Evolutionary conservation across 2,888 invertebrate species (phyloP).

Genomic region (Pseudeuparius sepicola): DNA sequence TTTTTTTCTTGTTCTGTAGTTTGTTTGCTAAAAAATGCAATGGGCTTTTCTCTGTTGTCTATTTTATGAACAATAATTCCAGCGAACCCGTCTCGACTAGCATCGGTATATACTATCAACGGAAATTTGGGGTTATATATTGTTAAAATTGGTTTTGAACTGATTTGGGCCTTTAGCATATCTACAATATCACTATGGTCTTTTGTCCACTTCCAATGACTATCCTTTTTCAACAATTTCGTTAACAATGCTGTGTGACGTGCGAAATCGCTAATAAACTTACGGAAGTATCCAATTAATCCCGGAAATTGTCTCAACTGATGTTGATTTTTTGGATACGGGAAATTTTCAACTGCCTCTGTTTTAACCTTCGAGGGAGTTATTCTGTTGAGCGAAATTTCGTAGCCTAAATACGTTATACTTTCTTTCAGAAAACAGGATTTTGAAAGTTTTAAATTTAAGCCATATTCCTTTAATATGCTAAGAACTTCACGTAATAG

Average conservation of each 20-base stretch:
- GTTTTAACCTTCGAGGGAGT: slow-evolving; percentile 6
- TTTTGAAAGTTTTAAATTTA: slow-evolving; percentile 4
- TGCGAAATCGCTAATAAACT: slow-evolving; percentile 8
- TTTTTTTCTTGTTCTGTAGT: slow-evolving; percentile 15
- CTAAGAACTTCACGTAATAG: slow-evolving; percentile 6
- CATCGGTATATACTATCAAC: slow-evolving; percentile 19
- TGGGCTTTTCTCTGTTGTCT: slow-evolving; percentile 14
- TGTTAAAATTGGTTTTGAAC: slow-evolving; percentile 16
- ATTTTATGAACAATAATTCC: slow-evolving; percentile 18
- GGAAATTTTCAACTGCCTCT: slow-evolving; percentile 8
- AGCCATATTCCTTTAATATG: slow-evolving; percentile 7
- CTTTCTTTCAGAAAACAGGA: background rate
- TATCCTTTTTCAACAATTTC: too few relatives aligned
- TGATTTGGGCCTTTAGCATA: slow-evolving; percentile 12
- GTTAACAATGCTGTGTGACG: slow-evolving; percentile 9
- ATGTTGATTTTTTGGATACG: slow-evolving; percentile 11
- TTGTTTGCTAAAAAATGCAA: slow-evolving; percentile 20
- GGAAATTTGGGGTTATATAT: slow-evolving; percentile 18
- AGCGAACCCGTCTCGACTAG: slow-evolving; percentile 18
- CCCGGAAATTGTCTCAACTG: slow-evolving; percentile 9
- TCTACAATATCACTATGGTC: slow-evolving; percentile 12
- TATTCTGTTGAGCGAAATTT: too few relatives aligned
- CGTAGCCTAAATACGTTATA: too few relatives aligned
- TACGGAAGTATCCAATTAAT: slow-evolving; percentile 7
- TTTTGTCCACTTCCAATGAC: slow-evolving; percentile 10